Base-by-base conservation (phyloP, 2,113 vertebrate species). In the Mormyrus iriodes region DNA sequence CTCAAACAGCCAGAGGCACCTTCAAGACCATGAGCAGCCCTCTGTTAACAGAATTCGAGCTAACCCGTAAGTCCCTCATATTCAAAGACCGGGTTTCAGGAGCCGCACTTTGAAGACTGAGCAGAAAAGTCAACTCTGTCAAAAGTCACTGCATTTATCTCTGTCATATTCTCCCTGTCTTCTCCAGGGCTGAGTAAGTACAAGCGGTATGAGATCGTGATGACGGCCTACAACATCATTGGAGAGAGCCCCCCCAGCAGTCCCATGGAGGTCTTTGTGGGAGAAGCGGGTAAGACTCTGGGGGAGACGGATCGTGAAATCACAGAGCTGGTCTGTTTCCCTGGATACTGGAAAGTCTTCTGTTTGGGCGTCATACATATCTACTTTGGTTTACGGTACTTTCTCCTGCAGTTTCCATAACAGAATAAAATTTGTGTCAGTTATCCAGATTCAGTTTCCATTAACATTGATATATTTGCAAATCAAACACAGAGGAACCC, bases 11-110 rank as follows among this genome's bases (percentile, higher is more conserved):
- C 95, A 95, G 96, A 90, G 95, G 95, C 95, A 96, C 94, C 94
- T 97, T 96, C 95, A 95, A 95, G 95, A 95, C 93, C 15, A 95
- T 97, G 93, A 96, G 96, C 95, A 96, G 96, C 92, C 96, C 96
- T 90, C 92, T 93, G 9, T 91, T 95, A 92, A 97, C 96, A 19
- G 94, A 94, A 0, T 96, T 96, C 87, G 96, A 97, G 93, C 92
- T 97, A 92, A 96, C 95, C 92, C 95, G 96, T 97, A 95, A 96
- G 96, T 96, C 61, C 27, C 35, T 21, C 48, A 51, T 55, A 51
- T 44, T 65, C 46, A 31, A 19, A 55, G 19, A 65, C 35, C 44
- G 53, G 9, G 86, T 49, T 52, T 31, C 69, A n/a, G 52, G 90
- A 52, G 51, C 52, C 53, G 31, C 85, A 27, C 48, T 90, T 89